Base-by-base conservation (phyloP, 2,113 vertebrate genomes). In the Natator depressus region DNA sequence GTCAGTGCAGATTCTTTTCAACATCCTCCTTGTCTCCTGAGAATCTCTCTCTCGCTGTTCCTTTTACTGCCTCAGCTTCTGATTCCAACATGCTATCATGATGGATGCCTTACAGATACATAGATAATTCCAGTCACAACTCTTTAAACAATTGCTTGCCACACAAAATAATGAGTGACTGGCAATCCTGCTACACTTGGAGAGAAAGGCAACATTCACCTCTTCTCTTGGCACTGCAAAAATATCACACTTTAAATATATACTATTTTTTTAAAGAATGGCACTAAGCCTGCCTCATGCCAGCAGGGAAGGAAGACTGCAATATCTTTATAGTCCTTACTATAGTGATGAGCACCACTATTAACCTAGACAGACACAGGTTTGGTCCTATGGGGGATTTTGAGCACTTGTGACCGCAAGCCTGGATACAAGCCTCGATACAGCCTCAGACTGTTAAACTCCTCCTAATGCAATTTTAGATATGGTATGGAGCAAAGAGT, bases 181-280 rank as follows among this genome's bases (percentile, higher is more conserved):
- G 16, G 2, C 6, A 89, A 91, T 76, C 3, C 19, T 86, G 10
- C n/a, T 4, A 89, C 9, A 54, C 49, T 75, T 17, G 65, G 5
- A 76, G 8, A 81, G 1, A 53, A 57, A 27, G 0, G 50, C 75
- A 82, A 75, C 57, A 27, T 0, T 29, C 1, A 47, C 6, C 24
- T 80, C 91, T 82, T 65, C 27, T 59, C 27, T 11, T 59, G 13
- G 27, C 11, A 59, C 11, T 59, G 57, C 27, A 59, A 29, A 59
- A 59, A 27, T 29, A 29, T 59, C 14, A 75, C 25, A 57, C 12
- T 24, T 84, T 20, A 14, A 93, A 91, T 51, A 80, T 5, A 5
- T 59, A 16, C 1, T 5, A 2, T 25, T 47, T 8, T 1, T 6
- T 29, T 6, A 65, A 80, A 81, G 8, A 10, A 79, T 7, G 42